Evolutionary conservation across 2,888 invertebrate species (phyloP), one percentile per base, ranked within the genome.

Genomic region (Cinara cedri): DNA sequence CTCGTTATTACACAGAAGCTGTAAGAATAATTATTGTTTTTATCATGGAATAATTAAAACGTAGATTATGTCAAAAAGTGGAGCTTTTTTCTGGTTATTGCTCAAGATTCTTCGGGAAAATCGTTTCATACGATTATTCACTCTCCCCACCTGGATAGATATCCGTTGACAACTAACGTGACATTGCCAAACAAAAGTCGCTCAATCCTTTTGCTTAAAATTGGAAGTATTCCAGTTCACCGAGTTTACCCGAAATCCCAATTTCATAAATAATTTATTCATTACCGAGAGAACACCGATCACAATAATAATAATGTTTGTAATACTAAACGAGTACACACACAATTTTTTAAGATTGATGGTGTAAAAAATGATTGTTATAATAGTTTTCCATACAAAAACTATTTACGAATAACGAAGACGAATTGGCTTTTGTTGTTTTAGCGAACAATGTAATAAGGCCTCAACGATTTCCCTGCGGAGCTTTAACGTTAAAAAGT

Each of bases 171-270:
- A n/a, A n/a, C n/a, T n/a, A n/a, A n/a, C n/a, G n/a, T n/a, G n/a
- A n/a, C n/a, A n/a, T n/a, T n/a, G n/a, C n/a, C n/a, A 74, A 54
- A 75, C 74, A 75, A 75, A 65, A 65, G 74, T 74, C 42, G 3
- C 63, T 42, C 74, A 21, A 11, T 63, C 42, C 8, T 74, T 54
- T 3, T 54, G 42, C n/a, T 54, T 13, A 44, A 10, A 65, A 75
- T 54, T n/a, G n/a, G n/a, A n/a, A n/a, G n/a, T n/a, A n/a, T 65
- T 65, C 54, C 63, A 42, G n/a, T 42, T 42, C 11, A 44, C 51
- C 10, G 63, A 54, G 24, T 65, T 75, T 44, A 54, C 65, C 24
- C 54, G 24, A 54, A 65, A 75, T 14, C n/a, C n/a, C n/a, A n/a
- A n/a, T n/a, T n/a, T n/a, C n/a, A n/a, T n/a, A n/a, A 54, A 16